Conservation (phyloP, 2,113 vertebrate genomes). For the Passer montanus region DNA sequence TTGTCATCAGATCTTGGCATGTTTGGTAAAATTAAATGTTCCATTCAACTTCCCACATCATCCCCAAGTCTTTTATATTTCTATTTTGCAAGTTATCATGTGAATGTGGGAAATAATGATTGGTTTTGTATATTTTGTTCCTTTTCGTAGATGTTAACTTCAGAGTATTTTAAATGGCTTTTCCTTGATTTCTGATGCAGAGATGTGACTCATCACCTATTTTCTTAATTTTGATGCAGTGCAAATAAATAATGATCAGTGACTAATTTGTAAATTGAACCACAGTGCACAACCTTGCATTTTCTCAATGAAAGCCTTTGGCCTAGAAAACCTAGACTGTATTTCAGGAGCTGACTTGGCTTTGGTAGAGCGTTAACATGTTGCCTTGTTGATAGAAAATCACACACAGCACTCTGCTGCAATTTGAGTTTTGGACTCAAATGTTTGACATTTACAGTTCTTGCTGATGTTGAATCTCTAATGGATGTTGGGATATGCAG, state of each 20-base stretch:
- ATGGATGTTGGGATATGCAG: neutral
- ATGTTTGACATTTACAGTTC: neutral
- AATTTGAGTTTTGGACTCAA: neutral
- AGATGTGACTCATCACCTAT: neutral
- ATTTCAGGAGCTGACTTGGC: slow-evolving; percentile 20
- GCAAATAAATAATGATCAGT: neutral
- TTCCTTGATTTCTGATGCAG: neutral
- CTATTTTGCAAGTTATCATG: neutral
- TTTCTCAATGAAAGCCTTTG: neutral
- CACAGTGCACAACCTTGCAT: neutral
- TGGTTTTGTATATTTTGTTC: neutral
- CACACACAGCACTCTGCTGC: neutral
- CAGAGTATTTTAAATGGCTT: neutral
- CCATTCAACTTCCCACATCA: neutral
- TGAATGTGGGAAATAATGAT: neutral
- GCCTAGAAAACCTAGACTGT: neutral
- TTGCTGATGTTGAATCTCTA: neutral
- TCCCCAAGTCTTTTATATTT: neutral
- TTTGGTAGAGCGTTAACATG: neutral
- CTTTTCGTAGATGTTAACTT: neutral
- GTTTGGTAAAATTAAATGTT: neutral
- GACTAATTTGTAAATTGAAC: slow-evolving; percentile 9
- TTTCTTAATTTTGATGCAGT: neutral
- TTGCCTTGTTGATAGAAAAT: slow-evolving; percentile 16
- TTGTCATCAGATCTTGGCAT: neutral